Conservation (phyloP, 2,797 vertebrate species). For the Manis crassicaudata region DNA sequence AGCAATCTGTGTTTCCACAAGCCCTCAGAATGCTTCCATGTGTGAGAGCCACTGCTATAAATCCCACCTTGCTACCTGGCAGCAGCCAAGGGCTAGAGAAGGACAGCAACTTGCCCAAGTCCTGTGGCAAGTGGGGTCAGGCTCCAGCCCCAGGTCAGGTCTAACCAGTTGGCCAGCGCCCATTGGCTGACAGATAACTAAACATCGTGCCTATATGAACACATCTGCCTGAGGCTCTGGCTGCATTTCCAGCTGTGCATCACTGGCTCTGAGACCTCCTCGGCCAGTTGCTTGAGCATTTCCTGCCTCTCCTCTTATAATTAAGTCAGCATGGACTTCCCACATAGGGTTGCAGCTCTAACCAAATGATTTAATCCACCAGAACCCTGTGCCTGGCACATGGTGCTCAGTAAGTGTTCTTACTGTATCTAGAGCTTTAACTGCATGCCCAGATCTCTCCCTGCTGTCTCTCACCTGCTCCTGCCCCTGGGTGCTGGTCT, state of each 20-base stretch:
- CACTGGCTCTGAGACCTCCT: neutral
- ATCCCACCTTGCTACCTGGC: neutral
- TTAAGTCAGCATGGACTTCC: neutral
- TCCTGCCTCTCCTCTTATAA: neutral
- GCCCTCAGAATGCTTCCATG: neutral
- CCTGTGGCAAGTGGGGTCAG: accelerated
- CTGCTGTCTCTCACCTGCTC: neutral
- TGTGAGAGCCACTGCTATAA: neutral
- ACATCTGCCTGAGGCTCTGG: neutral
- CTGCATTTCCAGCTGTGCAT: neutral
- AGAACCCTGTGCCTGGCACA: neutral
- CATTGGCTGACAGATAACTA: neutral
- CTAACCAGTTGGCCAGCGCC: neutral
- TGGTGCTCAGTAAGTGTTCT: neutral
- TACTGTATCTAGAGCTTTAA: neutral
- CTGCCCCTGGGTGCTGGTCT: neutral
- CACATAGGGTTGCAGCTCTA: neutral
- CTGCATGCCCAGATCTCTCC: neutral
- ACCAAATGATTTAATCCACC: neutral
- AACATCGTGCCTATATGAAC: no score
- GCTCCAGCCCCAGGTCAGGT: neutral
- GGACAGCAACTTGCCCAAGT: neutral
- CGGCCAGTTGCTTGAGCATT: no score
- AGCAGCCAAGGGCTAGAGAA: neutral
- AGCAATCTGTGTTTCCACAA: neutral